Evolutionary conservation across 2,113 vertebrate genomes (phyloP), one percentile per base, ranked within the genome.

Genomic region (Sphaerodactylus townsendi): DNA sequence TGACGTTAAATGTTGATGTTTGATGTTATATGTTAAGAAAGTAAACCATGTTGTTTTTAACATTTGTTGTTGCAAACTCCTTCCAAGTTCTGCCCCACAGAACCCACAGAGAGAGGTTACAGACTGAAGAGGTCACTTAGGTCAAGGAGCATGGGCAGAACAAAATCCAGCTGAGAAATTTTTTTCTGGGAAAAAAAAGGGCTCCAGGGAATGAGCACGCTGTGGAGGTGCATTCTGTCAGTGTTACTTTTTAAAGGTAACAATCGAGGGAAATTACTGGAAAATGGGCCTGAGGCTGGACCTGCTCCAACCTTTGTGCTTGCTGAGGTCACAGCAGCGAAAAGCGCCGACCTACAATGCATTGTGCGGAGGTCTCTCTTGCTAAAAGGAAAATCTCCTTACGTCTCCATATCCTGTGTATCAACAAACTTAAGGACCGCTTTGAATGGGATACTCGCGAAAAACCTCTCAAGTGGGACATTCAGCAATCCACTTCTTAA

Each of bases 201-300:
- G 23, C 66, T 70, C 9, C 4, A 33, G 33, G n/a, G n/a, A 68
- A 5, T 68, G 30, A 39, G 3, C 15, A 2, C 10, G 11, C 48
- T 19, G 14, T 17, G 11, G 46, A 13, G n/a, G 19, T 35, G 48
- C 33, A n/a, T 70, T 28, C 46, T 39, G 33, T 56, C 15, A 1
- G 4, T 56, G 62, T 50, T 76, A 4, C 62, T 75, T 83, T 68
- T 76, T 64, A 76, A 68, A 68, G 39, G 33, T 21, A 53, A 39
- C 72, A 83, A 83, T 76, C 82, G 39, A 21, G 72, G 35, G 82
- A 83, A 83, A 41, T n/a, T 17, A 72, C 72, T 39, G 62, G 62
- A 76, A 83, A 76, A 13, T 21, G 37, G 44, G 46, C 33, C 75
- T 53, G 73, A 14, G 25, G 41, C 76, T 83, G 73, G 82, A 30